These are phyloP conservation scores for Sebastiscus albofasciatus DNA, from an alignment of 2,797 vertebrate genomes.

Conservation along the genomic window DNA sequence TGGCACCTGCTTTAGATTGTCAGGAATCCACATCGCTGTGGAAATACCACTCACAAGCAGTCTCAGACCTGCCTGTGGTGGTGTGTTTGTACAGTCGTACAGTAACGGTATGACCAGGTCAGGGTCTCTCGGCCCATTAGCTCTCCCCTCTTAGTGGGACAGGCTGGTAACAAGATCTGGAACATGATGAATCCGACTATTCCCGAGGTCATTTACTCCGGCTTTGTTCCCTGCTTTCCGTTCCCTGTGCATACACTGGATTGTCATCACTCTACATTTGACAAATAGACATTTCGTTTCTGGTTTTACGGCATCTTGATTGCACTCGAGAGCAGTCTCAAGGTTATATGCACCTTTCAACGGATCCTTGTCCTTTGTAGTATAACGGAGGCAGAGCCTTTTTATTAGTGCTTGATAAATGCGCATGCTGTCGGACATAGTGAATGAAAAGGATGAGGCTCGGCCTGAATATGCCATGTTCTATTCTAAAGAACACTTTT, in stretches of 20 bases:
- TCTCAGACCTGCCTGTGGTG: neutral
- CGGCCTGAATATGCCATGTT: neutral
- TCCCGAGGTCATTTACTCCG: conserved; percentile 14
- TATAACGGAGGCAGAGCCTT: neutral
- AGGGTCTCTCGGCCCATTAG: conserved; percentile 46
- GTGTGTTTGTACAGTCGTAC: neutral
- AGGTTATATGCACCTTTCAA: conserved; percentile 31
- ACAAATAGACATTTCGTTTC: conserved; percentile 37
- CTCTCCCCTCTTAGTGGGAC: conserved; percentile 6
- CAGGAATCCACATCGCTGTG: neutral
- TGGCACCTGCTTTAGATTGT: neutral
- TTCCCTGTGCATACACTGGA: conserved; percentile 9
- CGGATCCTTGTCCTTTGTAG: neutral
- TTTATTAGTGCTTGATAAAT: conserved; percentile 34
- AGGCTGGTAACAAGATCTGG: conserved; percentile 28
- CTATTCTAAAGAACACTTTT: neutral
- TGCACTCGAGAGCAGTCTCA: conserved; percentile 42
- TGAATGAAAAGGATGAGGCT: neutral
- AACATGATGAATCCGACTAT: conserved; percentile 35
- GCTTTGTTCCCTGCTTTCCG: conserved; percentile 35
- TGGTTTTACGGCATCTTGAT: conserved; percentile 21
- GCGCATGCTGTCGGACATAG: neutral
- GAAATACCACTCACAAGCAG: neutral
- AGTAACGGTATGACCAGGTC: conserved; percentile 25
- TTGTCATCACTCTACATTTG: conserved; percentile 37